Conservation (phyloP, 1,140 invertebrate genomes). For the Neocloeon triangulifer region DNA sequence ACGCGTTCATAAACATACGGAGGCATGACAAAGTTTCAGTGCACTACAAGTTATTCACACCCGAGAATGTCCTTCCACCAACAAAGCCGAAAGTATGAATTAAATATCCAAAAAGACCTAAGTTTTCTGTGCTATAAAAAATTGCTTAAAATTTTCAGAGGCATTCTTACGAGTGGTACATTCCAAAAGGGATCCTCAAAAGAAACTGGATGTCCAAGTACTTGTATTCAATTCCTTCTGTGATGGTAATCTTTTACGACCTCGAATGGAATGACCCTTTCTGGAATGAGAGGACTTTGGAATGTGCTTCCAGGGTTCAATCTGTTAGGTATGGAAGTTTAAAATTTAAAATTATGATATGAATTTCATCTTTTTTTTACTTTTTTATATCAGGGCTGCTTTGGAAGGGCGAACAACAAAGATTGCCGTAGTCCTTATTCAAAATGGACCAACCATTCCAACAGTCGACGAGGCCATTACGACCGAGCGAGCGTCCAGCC, state of each 20-base stretch:
- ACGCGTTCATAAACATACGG: conserved; percentile 64
- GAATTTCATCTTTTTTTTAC: conserved; percentile 4
- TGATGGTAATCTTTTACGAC: conserved; percentile 88
- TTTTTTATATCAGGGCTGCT: conserved; percentile 22
- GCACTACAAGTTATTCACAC: conserved; percentile 55
- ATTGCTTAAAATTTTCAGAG: conserved; percentile 23
- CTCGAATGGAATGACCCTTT: conserved; percentile 88
- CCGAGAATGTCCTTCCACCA: conserved; percentile 67
- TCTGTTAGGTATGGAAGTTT: conserved; percentile 34
- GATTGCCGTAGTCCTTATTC: conserved; percentile 72
- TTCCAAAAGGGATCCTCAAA: conserved; percentile 90
- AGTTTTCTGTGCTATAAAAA: conserved; percentile 2
- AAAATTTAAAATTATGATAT: background rate
- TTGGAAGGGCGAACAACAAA: conserved; percentile 63
- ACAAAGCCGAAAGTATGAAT: conserved; percentile 56
- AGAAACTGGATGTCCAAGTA: conserved; percentile 92
- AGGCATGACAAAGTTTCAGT: conserved; percentile 59
- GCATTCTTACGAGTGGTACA: conserved; percentile 85
- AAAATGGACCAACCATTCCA: conserved; percentile 49
- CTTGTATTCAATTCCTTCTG: conserved; percentile 66
- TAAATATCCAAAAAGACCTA: conserved; percentile 5
- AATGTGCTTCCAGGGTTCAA: conserved; percentile 78
- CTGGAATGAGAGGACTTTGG: conserved; percentile 85
- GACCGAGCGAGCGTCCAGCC: conserved; percentile 63
- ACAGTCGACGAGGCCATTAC: conserved; percentile 65